Base-by-base conservation (phyloP, 2,888 invertebrate genomes). In the Axea sp. region DNA sequence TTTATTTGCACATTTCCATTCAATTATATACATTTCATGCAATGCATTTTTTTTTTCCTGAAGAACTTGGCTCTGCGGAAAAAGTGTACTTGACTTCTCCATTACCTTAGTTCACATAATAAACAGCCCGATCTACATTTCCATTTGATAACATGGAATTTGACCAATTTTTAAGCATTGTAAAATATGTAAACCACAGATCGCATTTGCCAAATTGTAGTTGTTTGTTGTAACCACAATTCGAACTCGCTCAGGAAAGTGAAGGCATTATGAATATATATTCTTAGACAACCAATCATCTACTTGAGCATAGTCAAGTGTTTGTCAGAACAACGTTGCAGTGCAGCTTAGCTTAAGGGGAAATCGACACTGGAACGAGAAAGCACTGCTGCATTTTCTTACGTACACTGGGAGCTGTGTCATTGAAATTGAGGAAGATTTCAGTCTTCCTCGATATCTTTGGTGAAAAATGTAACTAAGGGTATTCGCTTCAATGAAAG, bases 361-460 rank as follows among this genome's bases (percentile, higher is more conserved):
- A 69, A 69, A 60, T 69, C 69, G 53, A 59, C 68, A 59, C 68
- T 68, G 49, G 59, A 33, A 51, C 68, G 59, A 59, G 51, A 60
- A 72, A 65, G 53, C 53, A 60, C 35, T 49, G 39, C 39, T 39
- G 51, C n/a, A n/a, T 69, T 62, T 69, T 49, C 64, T 22, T 35
- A 14, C 17, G 11, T n/a, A 17, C 26, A 39, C 30, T 31, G 22
- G 8, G 28, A 45, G 22, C 12, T 11, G 19, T 8, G 43, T 6
- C 11, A 45, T 31, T 45, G 30, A 37, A 60, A 39, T 62, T 15
- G 26, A 28, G 15, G 37, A 59, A 53, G 17, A 57, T 39, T 8
- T 9, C n/a, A n/a, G n/a, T n/a, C n/a, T n/a, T n/a, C n/a, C n/a
- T n/a, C n/a, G n/a, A n/a, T n/a, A n/a, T n/a, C n/a, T n/a, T n/a